phyloP scores from a whole-genome alignment of 2,113 vertebrate species.

The Myxocyprinus asiaticus region DNA sequence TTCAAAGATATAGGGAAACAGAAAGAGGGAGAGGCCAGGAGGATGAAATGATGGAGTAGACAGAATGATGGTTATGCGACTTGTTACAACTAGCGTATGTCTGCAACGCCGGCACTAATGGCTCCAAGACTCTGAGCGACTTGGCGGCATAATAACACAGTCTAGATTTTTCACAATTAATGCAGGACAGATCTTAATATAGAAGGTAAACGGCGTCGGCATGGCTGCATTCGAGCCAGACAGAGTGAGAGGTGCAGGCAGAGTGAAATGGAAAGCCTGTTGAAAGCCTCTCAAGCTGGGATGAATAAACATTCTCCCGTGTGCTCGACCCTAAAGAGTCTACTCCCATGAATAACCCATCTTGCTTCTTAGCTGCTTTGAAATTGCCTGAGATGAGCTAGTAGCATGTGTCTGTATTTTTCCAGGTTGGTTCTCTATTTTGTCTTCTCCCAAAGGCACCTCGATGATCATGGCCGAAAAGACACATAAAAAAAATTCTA shows the following conservation, averaged over 20 bases:
- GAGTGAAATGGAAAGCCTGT: slow-evolving; percentile 33
- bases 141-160: neutral
- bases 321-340: slow-evolving; percentile 34
- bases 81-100: neutral
- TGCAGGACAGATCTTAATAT: slow-evolving; percentile 16
- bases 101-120: neutral
- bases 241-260: slow-evolving; percentile 16
- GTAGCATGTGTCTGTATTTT: slow-evolving; percentile 41
- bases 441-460: slow-evolving; percentile 38
- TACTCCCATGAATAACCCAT: slow-evolving; percentile 41
- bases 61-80: neutral
- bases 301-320: slow-evolving; percentile 35
- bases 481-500: slow-evolving; percentile 34
- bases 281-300: slow-evolving; percentile 40
- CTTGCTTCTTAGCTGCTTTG: slow-evolving; percentile 39
- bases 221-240: neutral
- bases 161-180: slow-evolving; percentile 27
- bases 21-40: neutral
- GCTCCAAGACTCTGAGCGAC: neutral
- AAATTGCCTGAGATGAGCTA: slow-evolving; percentile 43
- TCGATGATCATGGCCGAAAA: slow-evolving; percentile 37
- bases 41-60: neutral
- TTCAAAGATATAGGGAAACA: slow-evolving; percentile 18
- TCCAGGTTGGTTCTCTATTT: slow-evolving; percentile 11
- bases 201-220: slow-evolving; percentile 14